Evolutionary conservation across 2,797 vertebrate genomes (phyloP), one percentile per base, ranked within the genome.

Genomic region (Scolopax bukidnonensis): DNA sequence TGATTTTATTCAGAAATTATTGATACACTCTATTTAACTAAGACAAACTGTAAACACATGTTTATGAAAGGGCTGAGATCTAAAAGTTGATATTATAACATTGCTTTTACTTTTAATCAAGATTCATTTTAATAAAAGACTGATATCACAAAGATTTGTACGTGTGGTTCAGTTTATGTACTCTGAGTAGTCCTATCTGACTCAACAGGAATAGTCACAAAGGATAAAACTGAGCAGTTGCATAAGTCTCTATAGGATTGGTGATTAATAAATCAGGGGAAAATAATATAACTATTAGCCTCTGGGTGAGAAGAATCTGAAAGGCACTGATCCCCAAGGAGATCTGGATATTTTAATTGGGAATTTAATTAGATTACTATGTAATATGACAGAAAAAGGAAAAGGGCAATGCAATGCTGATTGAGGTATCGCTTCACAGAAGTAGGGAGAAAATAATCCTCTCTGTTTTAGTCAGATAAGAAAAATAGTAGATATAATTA

Each of bases 371-470:
- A 77, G 53, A 94, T 92, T 68, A 82, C 13, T 63, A 57, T 12
- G 5, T 45, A 94, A 67, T 64, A 68, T 40, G 68, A 53, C 48
- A 89, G 43, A 13, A 56, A 90, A 87, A 87, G 16, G 80, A 80
- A 90, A 86, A 77, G 82, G 12, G 48, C 16, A 92, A 82, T 48
- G 47, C 38, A 89, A 63, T 88, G 89, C 41, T 14, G 3, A 77
- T 11, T 75, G 79, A 90, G 32, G 48, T 30, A 68, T 64, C 11
- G 6, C 2, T 0, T 77, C 71, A 85, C 32, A 89, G 36, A 92
- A 95, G n/a, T n/a, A 89, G 40, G 43, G 16, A 90, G 81, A 80
- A 94, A 94, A 94, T 80, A 90, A 94, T 77, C 60, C 36, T 90
- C 61, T 88, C 75, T 92, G 91, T 1, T 87, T 87, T 77, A 81